Conservation (phyloP, 2,113 vertebrate genomes). For the Cavia porcellus region DNA sequence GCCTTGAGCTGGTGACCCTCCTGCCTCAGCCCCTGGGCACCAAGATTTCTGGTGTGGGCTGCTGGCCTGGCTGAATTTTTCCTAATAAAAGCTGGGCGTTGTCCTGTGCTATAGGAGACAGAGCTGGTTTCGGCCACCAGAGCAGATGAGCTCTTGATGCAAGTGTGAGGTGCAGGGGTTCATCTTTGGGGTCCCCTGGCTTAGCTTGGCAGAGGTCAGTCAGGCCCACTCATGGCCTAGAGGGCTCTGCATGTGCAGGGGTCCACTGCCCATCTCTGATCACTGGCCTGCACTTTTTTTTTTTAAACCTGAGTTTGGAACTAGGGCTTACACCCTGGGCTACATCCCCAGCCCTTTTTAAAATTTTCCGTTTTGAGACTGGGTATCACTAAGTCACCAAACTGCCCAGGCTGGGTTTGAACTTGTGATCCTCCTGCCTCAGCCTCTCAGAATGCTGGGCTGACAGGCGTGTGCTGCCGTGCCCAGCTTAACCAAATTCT, state of each 20-base stretch:
- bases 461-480: background rate
- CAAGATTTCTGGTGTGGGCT: background rate
- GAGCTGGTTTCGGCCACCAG: background rate
- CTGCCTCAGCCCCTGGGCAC: background rate
- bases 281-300: background rate
- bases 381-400: background rate
- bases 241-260: accelerated
- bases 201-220: background rate
- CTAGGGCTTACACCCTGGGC: background rate
- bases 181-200: accelerated
- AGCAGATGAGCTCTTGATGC: background rate
- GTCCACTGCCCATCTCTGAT: background rate
- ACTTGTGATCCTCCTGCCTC: background rate
- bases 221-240: background rate
- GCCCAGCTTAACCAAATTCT: background rate
- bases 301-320: background rate
- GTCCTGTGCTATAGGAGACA: background rate
- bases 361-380: background rate
- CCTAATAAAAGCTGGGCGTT: background rate
- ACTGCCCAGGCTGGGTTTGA: background rate
- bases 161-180: background rate
- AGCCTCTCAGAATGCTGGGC: background rate
- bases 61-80: background rate
- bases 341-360: background rate
- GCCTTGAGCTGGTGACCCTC: background rate